phyloP scores from a whole-genome alignment of 2,797 vertebrate genomes.

The Melanotaenia pygmaea region DNA sequence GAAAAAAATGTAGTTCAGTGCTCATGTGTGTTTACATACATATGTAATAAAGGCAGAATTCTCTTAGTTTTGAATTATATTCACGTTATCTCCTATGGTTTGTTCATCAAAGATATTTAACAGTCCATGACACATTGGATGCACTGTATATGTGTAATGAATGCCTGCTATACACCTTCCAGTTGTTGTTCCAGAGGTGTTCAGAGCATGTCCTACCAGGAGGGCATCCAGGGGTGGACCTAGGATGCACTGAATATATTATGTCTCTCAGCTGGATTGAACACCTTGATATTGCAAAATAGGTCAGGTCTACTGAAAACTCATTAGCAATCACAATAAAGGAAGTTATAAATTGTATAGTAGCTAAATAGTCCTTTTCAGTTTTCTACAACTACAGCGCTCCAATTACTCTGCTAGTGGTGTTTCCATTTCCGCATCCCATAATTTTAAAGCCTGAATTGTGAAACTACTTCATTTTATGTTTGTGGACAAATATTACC shows the following conservation, averaged over 20 bases:
- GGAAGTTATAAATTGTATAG: not conserved
- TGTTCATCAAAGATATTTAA: slow-evolving; percentile 42
- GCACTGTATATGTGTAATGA: not conserved
- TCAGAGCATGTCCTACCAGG: not conserved
- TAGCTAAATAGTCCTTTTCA: not conserved
- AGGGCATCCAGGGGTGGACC: not conserved
- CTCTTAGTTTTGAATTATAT: slow-evolving; percentile 45
- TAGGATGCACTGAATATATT: not conserved
- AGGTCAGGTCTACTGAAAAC: not conserved
- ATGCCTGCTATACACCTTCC: not conserved
- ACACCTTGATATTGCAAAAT: not conserved
- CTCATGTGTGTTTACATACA: slow-evolving; percentile 50
- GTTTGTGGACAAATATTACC: not conserved
- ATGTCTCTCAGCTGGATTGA: not conserved
- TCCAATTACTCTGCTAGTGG: not conserved
- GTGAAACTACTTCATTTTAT: not conserved
- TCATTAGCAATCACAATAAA: not conserved
- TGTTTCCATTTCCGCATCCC: not conserved
- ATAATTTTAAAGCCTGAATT: not conserved
- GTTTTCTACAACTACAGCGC: not conserved
- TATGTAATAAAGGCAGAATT: slow-evolving; percentile 44
- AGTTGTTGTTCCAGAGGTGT: not conserved
- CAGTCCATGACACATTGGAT: slow-evolving; percentile 2
- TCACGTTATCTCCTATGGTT: slow-evolving; percentile 23
- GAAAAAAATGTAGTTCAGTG: slow-evolving; percentile 73